Percentiles rank a stretch among this genome's conserved stretches.
Conservation (phyloP, 2,797 vertebrate species). For the Dromococcyx pavoninus region DNA sequence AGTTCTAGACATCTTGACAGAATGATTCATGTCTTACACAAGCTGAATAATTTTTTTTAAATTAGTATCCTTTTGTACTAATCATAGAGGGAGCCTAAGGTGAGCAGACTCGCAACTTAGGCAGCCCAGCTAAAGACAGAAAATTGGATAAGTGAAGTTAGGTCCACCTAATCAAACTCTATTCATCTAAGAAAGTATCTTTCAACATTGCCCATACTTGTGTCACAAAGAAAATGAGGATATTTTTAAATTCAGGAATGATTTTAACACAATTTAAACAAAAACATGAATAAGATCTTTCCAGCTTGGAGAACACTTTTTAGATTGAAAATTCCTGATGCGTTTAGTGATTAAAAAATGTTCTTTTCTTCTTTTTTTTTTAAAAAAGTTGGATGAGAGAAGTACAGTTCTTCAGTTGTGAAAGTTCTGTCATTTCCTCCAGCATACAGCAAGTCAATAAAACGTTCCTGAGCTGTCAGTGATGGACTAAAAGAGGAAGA, state of each 20-base stretch:
- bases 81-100: background rate
- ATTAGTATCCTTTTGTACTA: constrained; percentile 10
- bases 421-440: background rate
- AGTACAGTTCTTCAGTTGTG: background rate
- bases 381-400: background rate
- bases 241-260: background rate
- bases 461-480: constrained; percentile 9
- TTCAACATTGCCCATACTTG: background rate
- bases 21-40: background rate
- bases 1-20: background rate
- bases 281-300: background rate
- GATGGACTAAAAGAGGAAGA: background rate
- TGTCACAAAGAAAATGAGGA: background rate
- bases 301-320: background rate
- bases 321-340: background rate
- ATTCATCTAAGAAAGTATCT: background rate
- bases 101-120: background rate
- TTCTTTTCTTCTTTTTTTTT: background rate
- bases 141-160: background rate
- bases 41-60: background rate
- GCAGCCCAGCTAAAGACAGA: background rate
- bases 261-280: background rate
- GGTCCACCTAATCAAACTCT: background rate
- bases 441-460: background rate
- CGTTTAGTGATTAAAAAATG: background rate